These are phyloP conservation scores for Montipora capricornis DNA, from an alignment of 64 coral and sea anemone genomes.

Conservation along the genomic window DNA sequence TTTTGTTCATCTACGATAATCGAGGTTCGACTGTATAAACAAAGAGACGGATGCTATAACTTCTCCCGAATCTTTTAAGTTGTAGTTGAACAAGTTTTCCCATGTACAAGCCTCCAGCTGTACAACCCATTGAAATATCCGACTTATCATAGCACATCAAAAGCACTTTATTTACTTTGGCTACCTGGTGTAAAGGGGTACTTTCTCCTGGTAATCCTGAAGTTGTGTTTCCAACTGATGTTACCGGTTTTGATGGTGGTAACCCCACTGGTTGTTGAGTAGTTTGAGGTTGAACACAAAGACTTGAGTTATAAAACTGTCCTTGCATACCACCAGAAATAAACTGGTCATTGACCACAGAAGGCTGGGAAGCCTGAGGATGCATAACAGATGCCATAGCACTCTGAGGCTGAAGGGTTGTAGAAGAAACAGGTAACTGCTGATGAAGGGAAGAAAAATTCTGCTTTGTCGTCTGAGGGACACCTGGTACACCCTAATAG, in stretches of 20 bases:
- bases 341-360: constrained; percentile 1
- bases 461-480: not conserved
- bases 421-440: constrained; percentile 1
- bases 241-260: constrained; percentile 27
- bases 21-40: too few relatives aligned
- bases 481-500: constrained; percentile 8
- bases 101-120: too few relatives aligned
- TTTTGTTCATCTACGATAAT: too few relatives aligned
- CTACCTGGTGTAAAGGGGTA: constrained; percentile 39
- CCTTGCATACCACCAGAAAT: constrained; percentile 1
- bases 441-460: not conserved
- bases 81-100: too few relatives aligned
- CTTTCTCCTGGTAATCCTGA: constrained; percentile 18
- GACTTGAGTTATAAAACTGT: constrained; percentile 14
- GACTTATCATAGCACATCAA: not conserved
- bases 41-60: too few relatives aligned
- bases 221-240: constrained; percentile 16
- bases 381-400: not conserved
- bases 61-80: too few relatives aligned
- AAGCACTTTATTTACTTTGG: not conserved
- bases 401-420: constrained; percentile 30
- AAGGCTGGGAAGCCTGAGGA: not conserved
- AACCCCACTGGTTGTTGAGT: not conserved
- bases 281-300: constrained; percentile 41
- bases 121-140: too few relatives aligned